Evolutionary conservation across 1,140 invertebrate species (phyloP).

Genomic region (Eumeta japonica): DNA sequence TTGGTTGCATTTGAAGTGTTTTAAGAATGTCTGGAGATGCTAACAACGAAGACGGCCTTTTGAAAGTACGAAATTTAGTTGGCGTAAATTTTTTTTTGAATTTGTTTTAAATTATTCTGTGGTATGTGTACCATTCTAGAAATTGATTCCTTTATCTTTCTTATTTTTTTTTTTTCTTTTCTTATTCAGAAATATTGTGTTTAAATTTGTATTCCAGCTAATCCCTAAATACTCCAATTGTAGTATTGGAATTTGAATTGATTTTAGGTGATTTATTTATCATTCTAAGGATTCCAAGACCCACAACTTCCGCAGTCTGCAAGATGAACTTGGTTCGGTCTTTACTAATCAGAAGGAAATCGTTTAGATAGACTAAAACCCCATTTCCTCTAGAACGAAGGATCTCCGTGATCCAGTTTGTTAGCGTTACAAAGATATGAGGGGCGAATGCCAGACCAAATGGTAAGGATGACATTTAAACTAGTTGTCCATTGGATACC

Average conservation of each 20-base stretch:
- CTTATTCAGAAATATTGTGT: conserved; percentile 17
- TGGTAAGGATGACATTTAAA: conserved; percentile 26
- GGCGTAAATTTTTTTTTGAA: neutral
- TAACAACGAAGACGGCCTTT: conserved; percentile 32
- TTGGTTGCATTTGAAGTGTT: conserved; percentile 6
- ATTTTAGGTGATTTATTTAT: conserved; percentile 25
- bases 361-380: conserved; percentile 22
- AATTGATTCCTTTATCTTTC: neutral
- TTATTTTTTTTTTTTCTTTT: conserved; percentile 5
- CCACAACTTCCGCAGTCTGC: conserved; percentile 6
- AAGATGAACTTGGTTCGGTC: conserved; percentile 3
- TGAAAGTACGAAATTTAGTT: conserved; percentile 50
- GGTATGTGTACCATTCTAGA: too few species aligned
- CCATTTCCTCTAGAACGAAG: conserved; percentile 14
- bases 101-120: too few species aligned
- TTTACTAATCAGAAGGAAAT: conserved; percentile 15
- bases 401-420: conserved; percentile 30
- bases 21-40: conserved; percentile 8
- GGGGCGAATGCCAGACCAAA: conserved; percentile 29
- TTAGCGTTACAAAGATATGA: conserved; percentile 23
- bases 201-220: conserved; percentile 23
- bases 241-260: conserved; percentile 19
- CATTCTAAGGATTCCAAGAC: conserved; percentile 17
- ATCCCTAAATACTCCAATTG: conserved; percentile 26
- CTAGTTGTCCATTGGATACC: conserved; percentile 17